Base-by-base conservation (phyloP, 2,113 vertebrate genomes). In the Crotalus viridis region DNA sequence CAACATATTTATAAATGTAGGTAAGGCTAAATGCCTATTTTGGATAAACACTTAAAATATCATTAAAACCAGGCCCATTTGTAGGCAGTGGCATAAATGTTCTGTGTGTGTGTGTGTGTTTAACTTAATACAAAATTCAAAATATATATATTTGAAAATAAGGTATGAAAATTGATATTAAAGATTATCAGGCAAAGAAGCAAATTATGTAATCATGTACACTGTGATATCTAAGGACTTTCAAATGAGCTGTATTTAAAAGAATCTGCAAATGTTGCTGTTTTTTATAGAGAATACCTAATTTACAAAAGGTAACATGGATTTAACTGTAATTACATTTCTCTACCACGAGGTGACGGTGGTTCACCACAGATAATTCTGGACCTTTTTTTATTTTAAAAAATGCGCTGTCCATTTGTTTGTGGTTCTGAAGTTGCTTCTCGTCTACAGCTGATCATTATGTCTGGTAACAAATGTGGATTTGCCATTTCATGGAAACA, bases 271-370 rank as follows among this genome's bases (percentile, higher is more conserved):
- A 28, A 17, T 39, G 2, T 33, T 33, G 5, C 33, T 17, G 33
- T 46, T 90, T 17, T 21, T 85, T 4, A n/a, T 7, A 2, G 12
- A 17, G 24, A 10, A 59, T 88, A 89, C 2, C 1, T 21, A 33
- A n/a, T 89, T 92, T 57, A 74, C 4, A 33, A 19, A 54, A 28
- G 4, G 7, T 3, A 52, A 28, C 12, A 91, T 43, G 87, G 26
- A 1, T 13, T 91, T 87, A 87, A 91, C 39, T 91, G 95, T 74
- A 93, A 7, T 92, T 96, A 52, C 1, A 87, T 13, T 10, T 88
- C 3, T 0, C 43, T 4, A 57, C 90, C 96, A 96, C 95, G 55
- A 97, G 96, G 91, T 97, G 97, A 95, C 95, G 95, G 4, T 88
- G 55, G 64, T 93, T 7, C 8, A 90, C 93, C 91, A 94, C 93